Evolutionary conservation across 2,888 invertebrate species (phyloP).

Genomic region (Cheilosia urbana): DNA sequence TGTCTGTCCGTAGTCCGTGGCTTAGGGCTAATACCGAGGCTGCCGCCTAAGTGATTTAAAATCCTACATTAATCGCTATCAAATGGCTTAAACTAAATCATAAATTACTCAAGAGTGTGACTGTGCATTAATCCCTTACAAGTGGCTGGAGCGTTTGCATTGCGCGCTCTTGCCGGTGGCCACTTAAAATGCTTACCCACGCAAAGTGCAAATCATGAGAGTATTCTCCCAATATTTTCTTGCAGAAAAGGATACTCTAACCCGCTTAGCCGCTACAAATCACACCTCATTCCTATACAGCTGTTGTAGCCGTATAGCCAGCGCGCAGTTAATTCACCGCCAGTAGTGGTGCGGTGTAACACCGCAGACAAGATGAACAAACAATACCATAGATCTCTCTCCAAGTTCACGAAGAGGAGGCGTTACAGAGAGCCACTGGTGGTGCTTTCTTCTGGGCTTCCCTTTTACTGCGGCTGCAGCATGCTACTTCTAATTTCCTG

Average conservation of each 20-base stretch:
- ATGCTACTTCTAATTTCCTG: constrained; percentile 71
- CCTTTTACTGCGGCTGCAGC: not conserved
- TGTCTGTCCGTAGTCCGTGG: constrained; percentile 44
- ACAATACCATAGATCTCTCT: constrained; percentile 73
- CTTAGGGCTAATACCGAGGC: constrained; percentile 10
- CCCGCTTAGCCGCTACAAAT: constrained; percentile 73
- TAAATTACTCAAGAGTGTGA: constrained; percentile 64
- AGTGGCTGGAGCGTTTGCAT: constrained; percentile 47
- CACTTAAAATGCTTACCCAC: constrained; percentile 74
- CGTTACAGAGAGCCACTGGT: constrained; percentile 19
- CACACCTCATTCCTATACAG: constrained; percentile 65
- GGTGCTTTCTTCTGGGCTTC: constrained; percentile 25
- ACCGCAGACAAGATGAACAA: constrained; percentile 70
- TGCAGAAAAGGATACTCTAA: constrained; percentile 55
- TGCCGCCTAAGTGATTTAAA: constrained; percentile 55
- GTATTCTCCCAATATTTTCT: constrained; percentile 30
- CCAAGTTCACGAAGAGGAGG: constrained; percentile 54
- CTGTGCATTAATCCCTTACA: constrained; percentile 62
- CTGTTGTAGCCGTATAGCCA: constrained; percentile 54
- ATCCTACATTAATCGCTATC: constrained; percentile 60
- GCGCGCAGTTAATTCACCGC: constrained; percentile 14
- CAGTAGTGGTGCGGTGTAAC: constrained; percentile 41
- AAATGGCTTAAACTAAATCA: constrained; percentile 67
- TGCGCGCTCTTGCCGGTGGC: constrained; percentile 47
- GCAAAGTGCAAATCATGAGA: constrained; percentile 74